Evolutionary conservation across 2,888 invertebrate species (phyloP).

Genomic region (Meloe dianella): DNA sequence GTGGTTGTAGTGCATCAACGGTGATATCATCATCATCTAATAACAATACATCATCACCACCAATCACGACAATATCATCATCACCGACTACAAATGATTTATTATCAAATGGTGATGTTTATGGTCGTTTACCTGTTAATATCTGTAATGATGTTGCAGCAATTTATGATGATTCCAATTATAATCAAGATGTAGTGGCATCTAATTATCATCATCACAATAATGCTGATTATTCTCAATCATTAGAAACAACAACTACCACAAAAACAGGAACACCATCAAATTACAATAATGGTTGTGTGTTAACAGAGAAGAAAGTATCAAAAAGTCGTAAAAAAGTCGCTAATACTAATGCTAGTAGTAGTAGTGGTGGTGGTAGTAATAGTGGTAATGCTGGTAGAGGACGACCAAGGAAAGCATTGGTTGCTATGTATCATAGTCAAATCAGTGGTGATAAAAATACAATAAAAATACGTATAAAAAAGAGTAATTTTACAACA

Average conservation of each 20-base stretch:
- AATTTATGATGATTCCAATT: background rate
- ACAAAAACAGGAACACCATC: conserved; percentile 17
- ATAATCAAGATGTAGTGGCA: background rate
- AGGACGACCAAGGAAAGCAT: conserved; percentile 60
- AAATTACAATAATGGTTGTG: conserved; percentile 48
- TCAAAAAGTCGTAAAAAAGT: conserved; percentile 40
- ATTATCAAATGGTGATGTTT: conserved; percentile 33
- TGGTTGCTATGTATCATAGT: conserved; percentile 65
- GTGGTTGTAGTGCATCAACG: conserved; percentile 13
- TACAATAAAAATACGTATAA: conserved; percentile 73
- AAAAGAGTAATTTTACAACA: conserved; percentile 63
- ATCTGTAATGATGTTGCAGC: conserved; percentile 46
- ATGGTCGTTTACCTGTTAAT: conserved; percentile 53
- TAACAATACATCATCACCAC: conserved; percentile 36
- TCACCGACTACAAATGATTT: conserved; percentile 1
- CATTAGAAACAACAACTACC: conserved; percentile 34
- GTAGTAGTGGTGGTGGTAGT: conserved; percentile 32
- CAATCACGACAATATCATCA: conserved; percentile 34
- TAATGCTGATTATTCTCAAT: conserved; percentile 7
- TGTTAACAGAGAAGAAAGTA: background rate
- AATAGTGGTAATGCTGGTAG: conserved; percentile 38
- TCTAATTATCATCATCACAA: background rate
- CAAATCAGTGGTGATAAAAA: conserved; percentile 71
- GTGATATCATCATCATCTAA: conserved; percentile 14
- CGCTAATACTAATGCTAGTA: conserved; percentile 34